These are phyloP conservation scores for Beris morrisii DNA, from an alignment of 2,888 invertebrate genomes.

Conservation along the genomic window DNA sequence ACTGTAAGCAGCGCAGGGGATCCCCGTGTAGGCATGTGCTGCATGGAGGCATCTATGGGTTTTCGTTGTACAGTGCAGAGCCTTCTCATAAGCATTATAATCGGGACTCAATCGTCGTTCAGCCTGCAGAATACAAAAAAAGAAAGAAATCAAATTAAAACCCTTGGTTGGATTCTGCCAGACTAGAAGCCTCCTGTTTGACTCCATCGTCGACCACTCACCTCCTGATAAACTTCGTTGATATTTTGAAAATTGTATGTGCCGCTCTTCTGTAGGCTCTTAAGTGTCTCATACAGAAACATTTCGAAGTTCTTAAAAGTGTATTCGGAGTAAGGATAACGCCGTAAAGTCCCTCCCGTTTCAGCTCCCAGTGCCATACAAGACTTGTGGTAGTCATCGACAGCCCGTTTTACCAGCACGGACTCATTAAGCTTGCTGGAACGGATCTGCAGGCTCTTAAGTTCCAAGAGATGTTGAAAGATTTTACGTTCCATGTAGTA, in stretches of 20 bases:
- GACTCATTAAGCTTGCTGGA: constrained; percentile 87
- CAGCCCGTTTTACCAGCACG: constrained; percentile 82
- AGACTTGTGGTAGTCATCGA: constrained; percentile 79
- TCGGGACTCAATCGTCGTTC: constrained; percentile 57
- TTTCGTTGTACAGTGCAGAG: constrained; percentile 79
- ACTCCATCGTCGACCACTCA: constrained; percentile 48
- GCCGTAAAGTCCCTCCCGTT: constrained; percentile 58
- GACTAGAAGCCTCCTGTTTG: not conserved
- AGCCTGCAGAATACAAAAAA: constrained; percentile 47
- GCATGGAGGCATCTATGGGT: constrained; percentile 90
- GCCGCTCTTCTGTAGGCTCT: constrained; percentile 73
- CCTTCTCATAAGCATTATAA: constrained; percentile 65
- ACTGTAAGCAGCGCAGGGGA: constrained; percentile 87
- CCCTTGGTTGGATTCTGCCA: not conserved
- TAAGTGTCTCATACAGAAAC: constrained; percentile 83
- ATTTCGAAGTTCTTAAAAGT: constrained; percentile 81
- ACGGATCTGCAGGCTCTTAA: constrained; percentile 89
- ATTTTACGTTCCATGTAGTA: constrained; percentile 90
- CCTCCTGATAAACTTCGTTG: constrained; percentile 66
- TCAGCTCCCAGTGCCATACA: constrained; percentile 65
- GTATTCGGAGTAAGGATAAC: constrained; percentile 67
- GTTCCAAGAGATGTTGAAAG: constrained; percentile 88
- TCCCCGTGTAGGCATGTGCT: constrained; percentile 81
- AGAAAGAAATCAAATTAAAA: constrained; percentile 33
- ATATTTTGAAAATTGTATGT: constrained; percentile 66